phyloP scores from a whole-genome alignment of 1,140 invertebrate genomes.

The Neelides sp. region DNA sequence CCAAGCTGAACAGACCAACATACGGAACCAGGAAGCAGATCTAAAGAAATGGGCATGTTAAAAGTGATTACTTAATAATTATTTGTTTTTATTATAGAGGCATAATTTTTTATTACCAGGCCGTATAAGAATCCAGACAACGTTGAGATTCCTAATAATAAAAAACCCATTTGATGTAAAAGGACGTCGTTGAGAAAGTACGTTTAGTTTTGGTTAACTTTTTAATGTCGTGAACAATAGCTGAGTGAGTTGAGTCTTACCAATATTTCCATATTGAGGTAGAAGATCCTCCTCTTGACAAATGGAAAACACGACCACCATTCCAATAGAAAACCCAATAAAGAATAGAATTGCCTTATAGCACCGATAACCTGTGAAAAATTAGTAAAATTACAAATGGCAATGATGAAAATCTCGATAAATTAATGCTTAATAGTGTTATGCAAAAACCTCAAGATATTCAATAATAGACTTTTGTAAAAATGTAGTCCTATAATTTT shows the following conservation, averaged over 20 bases:
- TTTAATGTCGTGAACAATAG: not conserved
- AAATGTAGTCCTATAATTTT: not conserved
- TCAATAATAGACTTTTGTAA: not conserved
- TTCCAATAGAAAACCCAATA: constrained; percentile 72
- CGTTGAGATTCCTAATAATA: constrained; percentile 18
- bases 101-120: too few species aligned
- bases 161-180: constrained; percentile 3
- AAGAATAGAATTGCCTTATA: constrained; percentile 51
- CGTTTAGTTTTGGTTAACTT: not conserved
- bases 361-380: constrained; percentile 1
- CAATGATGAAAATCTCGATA: too few species aligned
- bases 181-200: not conserved
- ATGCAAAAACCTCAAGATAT: not conserved
- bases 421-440: too few species aligned
- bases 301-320: constrained; percentile 62
- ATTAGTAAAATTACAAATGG: too few species aligned
- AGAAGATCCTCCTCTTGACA: constrained; percentile 60
- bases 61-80: too few species aligned
- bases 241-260: constrained; percentile 39
- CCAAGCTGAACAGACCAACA: constrained; percentile 67
- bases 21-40: constrained; percentile 71
- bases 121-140: constrained; percentile 57
- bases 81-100: too few species aligned
- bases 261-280: constrained; percentile 58
- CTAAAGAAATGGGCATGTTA: too few species aligned